Conservation (phyloP, 2,888 invertebrate genomes). For the Brachyptera risi region DNA sequence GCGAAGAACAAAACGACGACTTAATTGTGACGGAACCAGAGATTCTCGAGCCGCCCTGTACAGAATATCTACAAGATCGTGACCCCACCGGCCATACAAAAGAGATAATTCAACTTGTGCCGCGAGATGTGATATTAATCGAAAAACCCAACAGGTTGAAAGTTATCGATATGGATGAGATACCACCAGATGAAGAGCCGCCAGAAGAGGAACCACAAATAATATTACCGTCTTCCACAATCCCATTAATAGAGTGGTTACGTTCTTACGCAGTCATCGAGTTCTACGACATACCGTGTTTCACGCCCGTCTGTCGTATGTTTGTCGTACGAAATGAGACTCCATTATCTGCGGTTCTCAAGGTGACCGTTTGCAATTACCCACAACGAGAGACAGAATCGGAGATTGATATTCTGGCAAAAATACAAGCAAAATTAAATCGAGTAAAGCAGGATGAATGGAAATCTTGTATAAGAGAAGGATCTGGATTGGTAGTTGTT, state of each 20-base stretch:
- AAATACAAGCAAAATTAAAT: not conserved
- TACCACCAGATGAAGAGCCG: not conserved
- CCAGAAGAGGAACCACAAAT: not conserved
- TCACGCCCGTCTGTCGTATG: conserved; percentile 40
- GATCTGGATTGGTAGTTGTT: conserved; percentile 42
- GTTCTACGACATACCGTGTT: conserved; percentile 35
- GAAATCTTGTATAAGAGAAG: conserved; percentile 37
- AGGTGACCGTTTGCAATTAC: conserved; percentile 33
- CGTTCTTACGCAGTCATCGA: conserved; percentile 30
- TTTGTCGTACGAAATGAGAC: conserved; percentile 41
- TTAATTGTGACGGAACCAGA: not conserved
- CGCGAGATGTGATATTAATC: not conserved
- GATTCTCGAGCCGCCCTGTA: not conserved
- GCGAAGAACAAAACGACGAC: not conserved
- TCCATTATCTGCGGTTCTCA: not conserved
- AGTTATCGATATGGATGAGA: conserved; percentile 7
- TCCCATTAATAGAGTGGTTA: not conserved
- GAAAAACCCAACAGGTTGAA: not conserved
- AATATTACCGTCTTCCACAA: not conserved
- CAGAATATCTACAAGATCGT: not conserved
- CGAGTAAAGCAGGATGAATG: conserved; percentile 14
- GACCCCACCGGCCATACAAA: not conserved
- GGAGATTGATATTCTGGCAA: not conserved
- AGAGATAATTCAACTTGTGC: not conserved
- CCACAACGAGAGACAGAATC: conserved; percentile 29